phyloP scores from a whole-genome alignment of 1,140 invertebrate species.

The Pissodes strobi region DNA sequence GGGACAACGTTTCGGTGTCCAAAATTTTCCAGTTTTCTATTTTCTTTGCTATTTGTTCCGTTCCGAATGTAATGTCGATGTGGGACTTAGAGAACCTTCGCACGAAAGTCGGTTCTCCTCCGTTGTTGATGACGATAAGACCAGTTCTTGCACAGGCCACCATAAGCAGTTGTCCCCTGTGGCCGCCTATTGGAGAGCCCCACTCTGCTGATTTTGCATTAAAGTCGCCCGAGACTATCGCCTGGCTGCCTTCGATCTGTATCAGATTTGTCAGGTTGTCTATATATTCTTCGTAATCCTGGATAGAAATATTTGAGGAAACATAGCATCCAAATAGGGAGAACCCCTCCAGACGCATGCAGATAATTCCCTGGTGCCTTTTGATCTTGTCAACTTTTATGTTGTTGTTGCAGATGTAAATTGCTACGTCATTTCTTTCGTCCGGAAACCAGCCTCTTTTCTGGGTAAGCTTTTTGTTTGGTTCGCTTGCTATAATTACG shows the following conservation, averaged over 20 bases:
- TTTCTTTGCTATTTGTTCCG: neutral
- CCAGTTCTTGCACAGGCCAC: neutral
- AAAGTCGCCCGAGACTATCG: constrained; percentile 6
- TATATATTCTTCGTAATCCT: neutral
- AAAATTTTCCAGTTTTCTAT: neutral
- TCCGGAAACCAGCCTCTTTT: neutral
- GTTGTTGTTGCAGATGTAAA: neutral
- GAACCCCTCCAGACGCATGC: neutral
- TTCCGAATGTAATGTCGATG: neutral
- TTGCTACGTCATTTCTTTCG: neutral
- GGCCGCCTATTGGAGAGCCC: constrained; percentile 1
- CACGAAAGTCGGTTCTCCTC: neutral
- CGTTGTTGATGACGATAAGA: neutral
- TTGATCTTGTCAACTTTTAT: neutral
- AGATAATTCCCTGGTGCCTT: neutral
- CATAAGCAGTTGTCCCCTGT: neutral
- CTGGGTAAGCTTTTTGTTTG: too few species aligned
- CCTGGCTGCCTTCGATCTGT: neutral
- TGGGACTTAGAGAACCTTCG: neutral
- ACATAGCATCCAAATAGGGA: neutral
- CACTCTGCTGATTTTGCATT: constrained; percentile 17
- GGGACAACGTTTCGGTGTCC: neutral
- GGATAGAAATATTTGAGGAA: neutral
- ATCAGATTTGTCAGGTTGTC: neutral
- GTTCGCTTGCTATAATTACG: too few species aligned